phyloP scores from a whole-genome alignment of 2,888 invertebrate genomes.

The Drosophila merina region DNA sequence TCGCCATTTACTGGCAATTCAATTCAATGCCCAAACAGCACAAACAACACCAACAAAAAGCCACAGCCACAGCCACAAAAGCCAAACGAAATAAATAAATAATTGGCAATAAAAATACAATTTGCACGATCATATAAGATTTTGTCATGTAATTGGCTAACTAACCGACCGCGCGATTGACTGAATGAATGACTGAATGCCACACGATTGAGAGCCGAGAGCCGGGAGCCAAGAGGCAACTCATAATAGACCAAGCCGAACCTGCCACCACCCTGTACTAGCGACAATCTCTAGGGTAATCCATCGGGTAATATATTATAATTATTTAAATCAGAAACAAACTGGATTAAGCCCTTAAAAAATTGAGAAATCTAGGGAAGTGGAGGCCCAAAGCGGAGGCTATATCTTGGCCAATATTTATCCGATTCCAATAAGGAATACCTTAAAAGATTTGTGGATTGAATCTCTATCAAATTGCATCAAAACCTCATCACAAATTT shows the following conservation, averaged over 20 bases:
- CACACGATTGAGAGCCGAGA: constrained; percentile 7
- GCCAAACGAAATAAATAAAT: constrained; percentile 74
- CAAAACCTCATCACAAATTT: too few species aligned
- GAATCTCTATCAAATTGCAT: too few species aligned
- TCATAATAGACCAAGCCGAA: constrained; percentile 3
- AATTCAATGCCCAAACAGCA: constrained; percentile 17
- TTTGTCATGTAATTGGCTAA: constrained; percentile 69
- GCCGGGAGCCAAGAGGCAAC: not conserved
- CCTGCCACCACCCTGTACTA: constrained; percentile 1
- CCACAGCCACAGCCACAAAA: constrained; percentile 28
- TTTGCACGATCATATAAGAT: constrained; percentile 77
- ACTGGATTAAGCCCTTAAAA: not conserved
- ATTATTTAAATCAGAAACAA: not conserved
- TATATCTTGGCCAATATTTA: too few species aligned
- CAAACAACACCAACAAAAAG: constrained; percentile 1
- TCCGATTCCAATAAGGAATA: too few species aligned
- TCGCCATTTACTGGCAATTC: constrained; percentile 39
- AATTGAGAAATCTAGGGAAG: too few species aligned
- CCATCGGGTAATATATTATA: not conserved
- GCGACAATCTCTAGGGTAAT: not conserved
- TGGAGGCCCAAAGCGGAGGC: too few species aligned
- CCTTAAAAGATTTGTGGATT: too few species aligned
- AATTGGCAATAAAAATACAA: constrained; percentile 79
- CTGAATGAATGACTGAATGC: constrained; percentile 33
- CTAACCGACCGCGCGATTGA: constrained; percentile 47